These are phyloP conservation scores for Bombylius discolor DNA, from an alignment of 2,888 invertebrate species.

Conservation along the genomic window DNA sequence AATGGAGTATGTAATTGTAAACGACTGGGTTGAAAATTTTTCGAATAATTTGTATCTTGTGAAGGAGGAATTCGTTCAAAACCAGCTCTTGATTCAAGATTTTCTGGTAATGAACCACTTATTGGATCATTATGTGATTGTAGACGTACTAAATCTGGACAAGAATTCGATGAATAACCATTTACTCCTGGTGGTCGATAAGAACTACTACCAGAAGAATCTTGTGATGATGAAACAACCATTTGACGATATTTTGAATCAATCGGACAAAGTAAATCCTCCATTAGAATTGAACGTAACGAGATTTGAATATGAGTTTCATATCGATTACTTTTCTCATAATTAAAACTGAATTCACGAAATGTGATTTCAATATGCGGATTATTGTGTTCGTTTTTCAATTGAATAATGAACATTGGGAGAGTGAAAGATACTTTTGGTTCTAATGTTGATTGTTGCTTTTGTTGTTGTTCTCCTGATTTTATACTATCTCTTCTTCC, in stretches of 20 bases:
- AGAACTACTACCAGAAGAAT: conserved; percentile 15
- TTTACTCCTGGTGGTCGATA: conserved; percentile 28
- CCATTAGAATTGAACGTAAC: conserved; percentile 76
- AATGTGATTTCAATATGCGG: conserved; percentile 77
- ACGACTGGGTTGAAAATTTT: conserved; percentile 5
- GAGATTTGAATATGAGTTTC: conserved; percentile 68
- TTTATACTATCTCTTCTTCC: neutral
- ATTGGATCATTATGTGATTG: conserved; percentile 20
- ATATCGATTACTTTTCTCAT: conserved; percentile 51
- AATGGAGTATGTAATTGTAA: conserved; percentile 17
- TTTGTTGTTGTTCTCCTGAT: neutral
- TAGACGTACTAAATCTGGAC: conserved; percentile 52
- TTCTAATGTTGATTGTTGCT: conserved; percentile 3
- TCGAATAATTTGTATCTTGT: conserved; percentile 7
- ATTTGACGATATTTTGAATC: conserved; percentile 72
- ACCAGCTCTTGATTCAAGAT: conserved; percentile 41
- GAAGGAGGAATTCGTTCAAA: conserved; percentile 26
- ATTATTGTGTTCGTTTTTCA: conserved; percentile 61
- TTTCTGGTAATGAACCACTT: conserved; percentile 45
- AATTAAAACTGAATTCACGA: conserved; percentile 65
- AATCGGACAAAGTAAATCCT: conserved; percentile 68
- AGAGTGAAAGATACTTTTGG: conserved; percentile 53
- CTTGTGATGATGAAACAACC: conserved; percentile 50
- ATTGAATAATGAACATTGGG: conserved; percentile 59
- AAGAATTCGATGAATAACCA: conserved; percentile 57